Conservation (phyloP, 2,888 invertebrate genomes). For the Napeogenes inachia region DNA sequence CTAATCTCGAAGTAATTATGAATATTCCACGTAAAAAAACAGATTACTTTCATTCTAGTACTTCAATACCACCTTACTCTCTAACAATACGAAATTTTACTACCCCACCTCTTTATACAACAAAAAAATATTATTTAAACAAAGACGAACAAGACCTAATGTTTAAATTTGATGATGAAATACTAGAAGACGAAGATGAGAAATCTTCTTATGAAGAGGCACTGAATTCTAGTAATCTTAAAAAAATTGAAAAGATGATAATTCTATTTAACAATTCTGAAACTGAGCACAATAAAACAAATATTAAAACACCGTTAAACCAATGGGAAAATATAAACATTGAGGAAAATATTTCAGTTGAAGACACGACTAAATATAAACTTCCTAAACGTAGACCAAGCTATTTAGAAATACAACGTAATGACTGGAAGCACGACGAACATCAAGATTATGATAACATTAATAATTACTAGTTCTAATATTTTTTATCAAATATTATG, state of each 20-base stretch:
- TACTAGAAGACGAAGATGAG: slow-evolving; percentile 36
- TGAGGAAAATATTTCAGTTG: slow-evolving; percentile 28
- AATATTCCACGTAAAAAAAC: not conserved
- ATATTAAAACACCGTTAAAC: slow-evolving; percentile 21
- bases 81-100: not conserved
- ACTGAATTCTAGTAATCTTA: slow-evolving; percentile 19
- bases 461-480: slow-evolving; percentile 37
- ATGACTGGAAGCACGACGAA: slow-evolving; percentile 46
- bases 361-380: slow-evolving; percentile 37
- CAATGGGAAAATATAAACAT: slow-evolving; percentile 28
- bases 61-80: not conserved
- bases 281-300: slow-evolving; percentile 9
- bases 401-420: slow-evolving; percentile 52
- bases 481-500: slow-evolving; percentile 18
- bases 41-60: not conserved
- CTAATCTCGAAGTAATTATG: not conserved
- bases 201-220: slow-evolving; percentile 24
- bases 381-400: slow-evolving; percentile 43
- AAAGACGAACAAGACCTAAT: slow-evolving; percentile 13
- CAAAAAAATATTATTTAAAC: slow-evolving; percentile 1
- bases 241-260: slow-evolving; percentile 22
- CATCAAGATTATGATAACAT: slow-evolving; percentile 44
- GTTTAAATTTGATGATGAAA: slow-evolving; percentile 32
- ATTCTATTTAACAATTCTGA: slow-evolving; percentile 15
- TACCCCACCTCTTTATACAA: not conserved